These are phyloP conservation scores for Cichladusa arquata DNA, from an alignment of 2,113 vertebrate genomes.

Conservation along the genomic window DNA sequence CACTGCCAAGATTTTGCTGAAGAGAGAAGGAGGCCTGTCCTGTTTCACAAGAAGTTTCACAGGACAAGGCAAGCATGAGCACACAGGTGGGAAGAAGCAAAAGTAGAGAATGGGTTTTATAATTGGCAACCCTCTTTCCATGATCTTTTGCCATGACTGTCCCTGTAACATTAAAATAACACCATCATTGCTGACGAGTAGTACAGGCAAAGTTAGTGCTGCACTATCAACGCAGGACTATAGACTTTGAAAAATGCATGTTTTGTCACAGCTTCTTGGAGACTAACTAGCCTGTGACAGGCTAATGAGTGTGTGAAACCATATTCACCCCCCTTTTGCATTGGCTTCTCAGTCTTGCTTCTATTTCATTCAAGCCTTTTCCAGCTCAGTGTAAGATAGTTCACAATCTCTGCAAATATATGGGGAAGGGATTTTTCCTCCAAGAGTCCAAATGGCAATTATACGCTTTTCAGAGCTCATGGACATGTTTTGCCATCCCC, in stretches of 20 bases:
- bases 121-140: background rate
- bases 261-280: background rate
- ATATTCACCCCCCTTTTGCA: background rate
- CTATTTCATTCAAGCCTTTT: background rate
- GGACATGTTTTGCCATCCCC: background rate
- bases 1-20: background rate
- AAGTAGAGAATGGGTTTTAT: background rate
- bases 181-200: background rate
- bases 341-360: background rate
- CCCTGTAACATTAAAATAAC: background rate
- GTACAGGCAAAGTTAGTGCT: background rate
- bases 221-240: background rate
- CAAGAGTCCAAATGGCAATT: background rate
- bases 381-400: background rate
- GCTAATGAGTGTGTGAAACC: background rate
- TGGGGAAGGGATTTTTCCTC: background rate
- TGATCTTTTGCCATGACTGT: background rate
- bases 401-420: background rate
- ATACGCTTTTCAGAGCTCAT: background rate
- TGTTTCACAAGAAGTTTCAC: background rate
- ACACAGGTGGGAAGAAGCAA: background rate
- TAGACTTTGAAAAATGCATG: background rate
- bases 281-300: background rate
- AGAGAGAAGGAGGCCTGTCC: background rate
- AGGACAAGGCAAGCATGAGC: background rate